Percentiles rank a stretch among this genome's conserved stretches.
Evolutionary conservation across 2,113 vertebrate genomes (phyloP).

Genomic region (Nycticorax nycticorax): DNA sequence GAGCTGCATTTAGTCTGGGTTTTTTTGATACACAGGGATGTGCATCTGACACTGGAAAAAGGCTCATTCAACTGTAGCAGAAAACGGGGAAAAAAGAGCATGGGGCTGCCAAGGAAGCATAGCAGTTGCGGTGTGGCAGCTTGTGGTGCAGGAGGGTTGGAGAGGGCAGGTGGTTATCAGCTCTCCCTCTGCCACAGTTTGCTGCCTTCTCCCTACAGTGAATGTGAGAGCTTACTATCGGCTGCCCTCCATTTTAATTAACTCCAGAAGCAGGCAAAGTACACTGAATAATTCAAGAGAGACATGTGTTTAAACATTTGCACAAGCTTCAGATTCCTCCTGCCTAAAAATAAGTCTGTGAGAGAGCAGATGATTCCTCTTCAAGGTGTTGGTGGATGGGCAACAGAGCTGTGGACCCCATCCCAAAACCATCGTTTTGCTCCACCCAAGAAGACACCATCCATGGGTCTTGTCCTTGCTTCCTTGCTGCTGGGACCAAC

Average conservation of each 20-base stretch:
- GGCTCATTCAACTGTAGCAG: neutral
- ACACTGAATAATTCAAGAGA: constrained; percentile 34
- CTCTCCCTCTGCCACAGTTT: neutral
- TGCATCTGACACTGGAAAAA: neutral
- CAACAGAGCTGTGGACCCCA: neutral
- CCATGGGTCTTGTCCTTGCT: rapidly evolving
- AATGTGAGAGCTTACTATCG: neutral
- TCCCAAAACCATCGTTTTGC: neutral
- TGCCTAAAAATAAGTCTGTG: neutral
- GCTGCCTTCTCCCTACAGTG: neutral
- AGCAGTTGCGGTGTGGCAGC: neutral
- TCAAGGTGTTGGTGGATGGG: rapidly evolving
- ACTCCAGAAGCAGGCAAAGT: constrained; percentile 19
- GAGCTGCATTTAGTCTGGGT: neutral
- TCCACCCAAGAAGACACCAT: too few relatives aligned
- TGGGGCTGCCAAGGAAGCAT: neutral
- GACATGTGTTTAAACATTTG: constrained; percentile 39
- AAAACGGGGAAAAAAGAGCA: neutral
- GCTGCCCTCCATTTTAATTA: constrained; percentile 9
- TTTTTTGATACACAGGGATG: neutral
- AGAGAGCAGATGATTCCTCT: neutral
- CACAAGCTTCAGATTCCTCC: constrained; percentile 23
- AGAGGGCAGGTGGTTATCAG: neutral
- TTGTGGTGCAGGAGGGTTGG: neutral
- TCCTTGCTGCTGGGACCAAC: neutral